These are phyloP conservation scores for Panulirus ornatus DNA, from an alignment of 1,140 invertebrate species.

Conservation along the genomic window DNA sequence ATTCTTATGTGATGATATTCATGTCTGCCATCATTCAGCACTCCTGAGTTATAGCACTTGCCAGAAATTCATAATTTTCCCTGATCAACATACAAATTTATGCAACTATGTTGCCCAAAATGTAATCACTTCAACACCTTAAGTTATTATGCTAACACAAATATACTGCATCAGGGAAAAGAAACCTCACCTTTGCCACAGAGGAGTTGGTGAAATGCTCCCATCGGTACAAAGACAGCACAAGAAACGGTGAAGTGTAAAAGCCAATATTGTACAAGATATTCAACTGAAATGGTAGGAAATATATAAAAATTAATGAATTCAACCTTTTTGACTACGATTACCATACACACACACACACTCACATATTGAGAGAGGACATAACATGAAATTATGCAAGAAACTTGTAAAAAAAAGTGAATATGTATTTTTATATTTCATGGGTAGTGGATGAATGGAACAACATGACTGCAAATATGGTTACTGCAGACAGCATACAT, in stretches of 20 bases:
- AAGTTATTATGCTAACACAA: not conserved
- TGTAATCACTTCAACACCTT: not conserved
- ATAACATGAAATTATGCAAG: not conserved
- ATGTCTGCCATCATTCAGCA: not conserved
- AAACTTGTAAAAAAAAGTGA: no score
- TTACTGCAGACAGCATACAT: no score
- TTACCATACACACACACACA: not conserved
- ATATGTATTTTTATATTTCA: not conserved
- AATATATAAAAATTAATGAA: not conserved
- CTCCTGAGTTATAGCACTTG: not conserved
- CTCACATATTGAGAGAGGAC: not conserved
- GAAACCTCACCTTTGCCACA: not conserved
- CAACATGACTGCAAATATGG: no score
- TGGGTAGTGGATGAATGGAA: no score
- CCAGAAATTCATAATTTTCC: not conserved
- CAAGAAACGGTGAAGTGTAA: constrained; percentile 34
- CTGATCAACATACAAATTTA: not conserved
- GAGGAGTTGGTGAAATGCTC: not conserved
- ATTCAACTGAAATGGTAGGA: not conserved
- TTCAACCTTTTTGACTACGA: not conserved
- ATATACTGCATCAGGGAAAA: not conserved
- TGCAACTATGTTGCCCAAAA: no score
- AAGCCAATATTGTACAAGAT: constrained; percentile 38
- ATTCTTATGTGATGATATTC: no score
- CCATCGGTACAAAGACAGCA: constrained; percentile 34